These are phyloP conservation scores for Mus caroli DNA, from an alignment of 2,797 vertebrate species.

Conservation along the genomic window DNA sequence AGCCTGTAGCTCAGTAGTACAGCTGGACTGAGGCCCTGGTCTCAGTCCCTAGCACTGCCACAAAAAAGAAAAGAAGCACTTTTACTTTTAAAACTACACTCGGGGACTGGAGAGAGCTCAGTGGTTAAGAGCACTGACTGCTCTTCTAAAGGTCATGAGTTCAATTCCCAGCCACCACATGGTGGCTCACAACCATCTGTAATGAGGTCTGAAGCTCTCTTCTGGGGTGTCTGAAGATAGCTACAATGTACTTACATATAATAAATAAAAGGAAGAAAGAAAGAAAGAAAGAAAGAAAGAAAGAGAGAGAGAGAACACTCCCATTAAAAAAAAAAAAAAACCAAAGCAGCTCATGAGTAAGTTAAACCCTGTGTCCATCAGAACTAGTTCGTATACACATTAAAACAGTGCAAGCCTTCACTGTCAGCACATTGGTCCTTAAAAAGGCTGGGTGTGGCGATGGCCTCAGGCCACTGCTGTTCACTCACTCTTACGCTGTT, in stretches of 20 bases:
- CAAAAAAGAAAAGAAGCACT: background rate
- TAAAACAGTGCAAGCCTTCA: background rate
- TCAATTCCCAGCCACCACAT: too few relatives aligned
- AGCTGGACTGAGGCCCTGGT: background rate
- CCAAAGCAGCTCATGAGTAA: background rate
- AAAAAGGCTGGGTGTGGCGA: background rate
- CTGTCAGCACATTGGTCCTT: background rate
- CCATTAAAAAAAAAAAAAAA: too few relatives aligned
- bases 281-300: too few relatives aligned
- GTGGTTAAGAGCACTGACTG: too few relatives aligned
- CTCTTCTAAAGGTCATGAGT: too few relatives aligned
- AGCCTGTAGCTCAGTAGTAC: background rate
- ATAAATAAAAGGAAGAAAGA: too few relatives aligned
- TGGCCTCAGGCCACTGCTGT: accelerated
- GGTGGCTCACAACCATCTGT: too few relatives aligned
- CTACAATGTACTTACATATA: too few relatives aligned
- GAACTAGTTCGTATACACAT: background rate
- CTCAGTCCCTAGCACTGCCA: background rate
- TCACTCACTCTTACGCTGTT: background rate
- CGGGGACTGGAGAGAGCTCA: too few relatives aligned
- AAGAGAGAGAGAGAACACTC: too few relatives aligned
- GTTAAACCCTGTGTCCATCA: background rate
- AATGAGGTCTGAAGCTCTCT: too few relatives aligned
- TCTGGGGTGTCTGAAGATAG: too few relatives aligned
- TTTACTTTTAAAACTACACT: background rate